A percentile compares a stretch with the other conserved stretches of the same genome.
phyloP scores from a whole-genome alignment of 2,797 vertebrate species.

The Dromococcyx pavoninus region DNA sequence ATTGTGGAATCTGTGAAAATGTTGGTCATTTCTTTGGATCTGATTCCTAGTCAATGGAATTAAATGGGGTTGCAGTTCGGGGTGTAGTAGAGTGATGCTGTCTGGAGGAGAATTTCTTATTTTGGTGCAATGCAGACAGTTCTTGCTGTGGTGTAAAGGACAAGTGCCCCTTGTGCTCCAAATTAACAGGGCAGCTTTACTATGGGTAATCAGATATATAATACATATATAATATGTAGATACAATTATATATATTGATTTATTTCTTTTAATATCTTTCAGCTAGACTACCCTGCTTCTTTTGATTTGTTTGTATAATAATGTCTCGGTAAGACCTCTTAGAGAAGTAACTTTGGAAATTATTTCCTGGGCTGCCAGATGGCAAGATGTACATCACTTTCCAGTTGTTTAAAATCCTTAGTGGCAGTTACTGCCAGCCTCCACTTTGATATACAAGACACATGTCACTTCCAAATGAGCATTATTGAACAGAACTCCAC shows the following conservation, averaged over 20 bases:
- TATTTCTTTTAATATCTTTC: not conserved
- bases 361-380: not conserved
- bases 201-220: not conserved
- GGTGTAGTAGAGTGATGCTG: not conserved
- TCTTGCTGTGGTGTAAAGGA: not conserved
- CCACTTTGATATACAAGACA: not conserved
- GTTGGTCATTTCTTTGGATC: not conserved
- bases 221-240: too few species aligned
- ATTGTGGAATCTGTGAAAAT: not conserved
- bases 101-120: not conserved
- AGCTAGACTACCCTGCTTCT: not conserved
- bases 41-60: not conserved
- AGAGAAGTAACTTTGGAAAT: not conserved
- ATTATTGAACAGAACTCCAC: not conserved
- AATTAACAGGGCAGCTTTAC: not conserved
- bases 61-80: not conserved
- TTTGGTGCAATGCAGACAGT: not conserved
- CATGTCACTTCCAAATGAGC: not conserved
- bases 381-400: not conserved
- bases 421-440: not conserved
- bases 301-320: not conserved
- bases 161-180: not conserved
- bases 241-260: not conserved
- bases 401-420: not conserved
- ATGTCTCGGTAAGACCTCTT: not conserved